phyloP scores from a whole-genome alignment of 2,797 vertebrate genomes.

The Aotus griseimembra region DNA sequence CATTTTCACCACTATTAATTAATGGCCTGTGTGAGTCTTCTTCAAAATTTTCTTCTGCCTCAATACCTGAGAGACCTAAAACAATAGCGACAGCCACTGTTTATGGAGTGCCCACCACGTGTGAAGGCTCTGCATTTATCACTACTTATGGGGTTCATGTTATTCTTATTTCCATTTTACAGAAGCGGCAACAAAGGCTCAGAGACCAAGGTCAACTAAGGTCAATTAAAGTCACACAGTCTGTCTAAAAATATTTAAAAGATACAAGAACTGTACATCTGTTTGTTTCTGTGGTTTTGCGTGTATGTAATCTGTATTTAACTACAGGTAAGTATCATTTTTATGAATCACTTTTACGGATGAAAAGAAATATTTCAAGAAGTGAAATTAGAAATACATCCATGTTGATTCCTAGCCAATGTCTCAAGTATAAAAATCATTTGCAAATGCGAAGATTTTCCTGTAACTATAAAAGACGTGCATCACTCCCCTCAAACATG shows the following conservation, averaged over 20 bases:
- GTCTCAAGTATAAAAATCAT: background rate
- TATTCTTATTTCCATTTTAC: background rate
- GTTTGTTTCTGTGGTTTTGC: background rate
- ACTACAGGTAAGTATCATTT: background rate
- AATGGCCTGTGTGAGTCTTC: conserved; percentile 93
- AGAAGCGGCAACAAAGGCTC: background rate
- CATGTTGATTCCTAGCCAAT: background rate
- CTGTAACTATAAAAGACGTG: background rate
- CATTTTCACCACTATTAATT: conserved; percentile 88
- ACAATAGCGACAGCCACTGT: background rate
- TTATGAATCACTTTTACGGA: background rate
- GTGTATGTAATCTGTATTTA: background rate
- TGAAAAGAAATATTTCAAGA: conserved; percentile 32
- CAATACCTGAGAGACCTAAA: conserved; percentile 90
- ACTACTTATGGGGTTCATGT: accelerated
- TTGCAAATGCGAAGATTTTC: background rate
- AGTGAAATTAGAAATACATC: background rate
- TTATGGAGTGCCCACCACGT: background rate
- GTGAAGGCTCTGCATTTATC: background rate
- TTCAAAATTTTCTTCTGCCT: conserved; percentile 77
- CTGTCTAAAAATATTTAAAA: background rate
- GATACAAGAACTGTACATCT: background rate
- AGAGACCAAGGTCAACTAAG: background rate
- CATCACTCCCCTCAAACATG: background rate
- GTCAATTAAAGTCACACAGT: background rate